These are phyloP conservation scores for Squalus acanthias DNA, from an alignment of 2,797 vertebrate species.

Conservation along the genomic window DNA sequence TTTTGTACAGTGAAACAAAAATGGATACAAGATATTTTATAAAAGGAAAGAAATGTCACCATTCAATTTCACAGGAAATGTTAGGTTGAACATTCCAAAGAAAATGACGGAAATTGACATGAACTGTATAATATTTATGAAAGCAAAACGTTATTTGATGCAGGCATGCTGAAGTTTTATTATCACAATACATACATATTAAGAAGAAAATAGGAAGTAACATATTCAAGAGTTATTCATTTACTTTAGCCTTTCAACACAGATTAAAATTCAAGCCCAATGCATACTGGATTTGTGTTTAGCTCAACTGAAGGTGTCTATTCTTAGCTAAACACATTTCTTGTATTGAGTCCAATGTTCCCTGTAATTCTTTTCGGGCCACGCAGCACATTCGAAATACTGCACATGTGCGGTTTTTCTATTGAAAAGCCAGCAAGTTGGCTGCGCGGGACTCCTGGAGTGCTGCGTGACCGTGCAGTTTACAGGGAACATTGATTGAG, in stretches of 20 bases:
- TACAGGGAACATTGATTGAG: background rate
- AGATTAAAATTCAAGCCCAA: background rate
- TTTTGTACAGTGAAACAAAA: background rate
- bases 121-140: background rate
- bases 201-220: background rate
- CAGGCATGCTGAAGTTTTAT: background rate
- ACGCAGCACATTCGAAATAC: no score
- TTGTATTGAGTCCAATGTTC: background rate
- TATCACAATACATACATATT: background rate
- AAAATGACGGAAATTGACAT: conserved; percentile 19
- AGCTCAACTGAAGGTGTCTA: background rate
- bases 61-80: background rate
- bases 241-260: background rate
- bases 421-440: no score
- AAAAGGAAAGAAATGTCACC: conserved; percentile 28
- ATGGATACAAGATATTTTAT: background rate
- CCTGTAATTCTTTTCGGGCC: no score
- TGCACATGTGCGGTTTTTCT: no score
- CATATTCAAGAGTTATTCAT: background rate
- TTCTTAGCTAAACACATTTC: background rate
- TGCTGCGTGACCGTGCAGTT: no score
- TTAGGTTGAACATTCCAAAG: conserved; percentile 1
- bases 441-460: no score
- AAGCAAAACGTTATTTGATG: background rate
- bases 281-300: background rate